These are phyloP conservation scores for Conus ventricosus DNA, from an alignment of 1,140 invertebrate genomes.

Conservation along the genomic window DNA sequence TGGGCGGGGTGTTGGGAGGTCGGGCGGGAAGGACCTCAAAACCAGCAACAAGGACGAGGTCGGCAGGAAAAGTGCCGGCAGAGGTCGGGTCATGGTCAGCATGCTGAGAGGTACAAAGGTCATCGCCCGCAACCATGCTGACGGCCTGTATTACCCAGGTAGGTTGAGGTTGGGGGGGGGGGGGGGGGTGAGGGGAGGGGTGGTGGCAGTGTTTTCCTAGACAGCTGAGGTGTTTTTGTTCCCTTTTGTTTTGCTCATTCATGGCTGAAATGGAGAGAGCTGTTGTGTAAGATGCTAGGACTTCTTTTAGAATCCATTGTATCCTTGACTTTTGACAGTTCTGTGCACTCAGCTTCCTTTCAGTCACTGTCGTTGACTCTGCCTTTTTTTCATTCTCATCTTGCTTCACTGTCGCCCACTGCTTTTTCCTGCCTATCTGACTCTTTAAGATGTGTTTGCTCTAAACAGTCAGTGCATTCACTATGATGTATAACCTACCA, in stretches of 20 bases:
- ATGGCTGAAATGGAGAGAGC: background rate
- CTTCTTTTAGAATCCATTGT: too few species aligned
- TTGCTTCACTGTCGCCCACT: too few species aligned
- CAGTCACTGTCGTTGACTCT: too few species aligned
- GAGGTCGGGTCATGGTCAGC: conserved; percentile 20
- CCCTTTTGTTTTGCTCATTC: background rate
- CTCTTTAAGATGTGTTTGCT: too few species aligned
- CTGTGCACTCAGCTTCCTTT: too few species aligned
- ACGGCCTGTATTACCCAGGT: conserved; percentile 69
- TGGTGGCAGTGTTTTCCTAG: background rate
- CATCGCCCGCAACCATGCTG: conserved; percentile 57
- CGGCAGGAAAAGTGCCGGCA: background rate
- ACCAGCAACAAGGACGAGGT: background rate
- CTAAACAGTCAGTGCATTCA: too few species aligned
- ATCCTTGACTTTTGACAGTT: too few species aligned
- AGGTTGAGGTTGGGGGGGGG: background rate
- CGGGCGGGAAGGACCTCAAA: background rate
- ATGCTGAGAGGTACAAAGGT: conserved; percentile 52
- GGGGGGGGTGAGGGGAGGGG: too few species aligned
- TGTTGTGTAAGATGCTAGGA: too few species aligned
- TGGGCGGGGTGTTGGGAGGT: background rate
- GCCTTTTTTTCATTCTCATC: too few species aligned
- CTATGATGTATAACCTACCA: too few species aligned
- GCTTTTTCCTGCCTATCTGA: too few species aligned
- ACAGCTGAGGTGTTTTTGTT: background rate